phyloP scores from a whole-genome alignment of 2,888 invertebrate genomes.

The Aricia artaxerxes region DNA sequence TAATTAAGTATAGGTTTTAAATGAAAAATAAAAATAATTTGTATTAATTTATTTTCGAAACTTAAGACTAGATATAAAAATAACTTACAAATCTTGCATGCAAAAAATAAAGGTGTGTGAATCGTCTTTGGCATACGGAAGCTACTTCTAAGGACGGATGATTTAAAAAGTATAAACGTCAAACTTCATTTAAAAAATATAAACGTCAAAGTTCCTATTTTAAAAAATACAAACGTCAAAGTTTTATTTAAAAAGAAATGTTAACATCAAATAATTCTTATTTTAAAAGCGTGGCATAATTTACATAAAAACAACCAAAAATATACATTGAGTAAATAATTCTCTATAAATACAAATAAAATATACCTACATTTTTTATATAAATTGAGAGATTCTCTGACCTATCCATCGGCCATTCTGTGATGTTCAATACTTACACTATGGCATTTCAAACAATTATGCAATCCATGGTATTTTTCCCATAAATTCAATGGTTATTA shows the following conservation, averaged over 20 bases:
- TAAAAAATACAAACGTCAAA: conserved; percentile 7
- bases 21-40: neutral
- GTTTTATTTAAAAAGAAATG: neutral
- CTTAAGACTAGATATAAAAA: conserved; percentile 29
- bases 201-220: neutral
- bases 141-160: conserved; percentile 18
- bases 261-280: neutral
- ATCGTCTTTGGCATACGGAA: conserved; percentile 26
- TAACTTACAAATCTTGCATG: conserved; percentile 20
- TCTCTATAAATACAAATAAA: conserved; percentile 16
- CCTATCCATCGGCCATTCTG: neutral
- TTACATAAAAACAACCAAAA: conserved; percentile 9
- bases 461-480: conserved; percentile 13
- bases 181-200: conserved; percentile 1
- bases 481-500: neutral
- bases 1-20: no score
- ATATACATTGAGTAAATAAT: conserved; percentile 15
- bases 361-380: conserved; percentile 12
- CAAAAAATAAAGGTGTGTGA: conserved; percentile 15
- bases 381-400: neutral
- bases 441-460: conserved; percentile 3
- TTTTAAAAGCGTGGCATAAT: conserved; percentile 9
- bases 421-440: conserved; percentile 2
- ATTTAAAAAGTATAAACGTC: conserved; percentile 11
- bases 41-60: conserved; percentile 23